These are phyloP conservation scores for Orthosia incerta DNA, from an alignment of 2,888 invertebrate genomes.

Conservation along the genomic window DNA sequence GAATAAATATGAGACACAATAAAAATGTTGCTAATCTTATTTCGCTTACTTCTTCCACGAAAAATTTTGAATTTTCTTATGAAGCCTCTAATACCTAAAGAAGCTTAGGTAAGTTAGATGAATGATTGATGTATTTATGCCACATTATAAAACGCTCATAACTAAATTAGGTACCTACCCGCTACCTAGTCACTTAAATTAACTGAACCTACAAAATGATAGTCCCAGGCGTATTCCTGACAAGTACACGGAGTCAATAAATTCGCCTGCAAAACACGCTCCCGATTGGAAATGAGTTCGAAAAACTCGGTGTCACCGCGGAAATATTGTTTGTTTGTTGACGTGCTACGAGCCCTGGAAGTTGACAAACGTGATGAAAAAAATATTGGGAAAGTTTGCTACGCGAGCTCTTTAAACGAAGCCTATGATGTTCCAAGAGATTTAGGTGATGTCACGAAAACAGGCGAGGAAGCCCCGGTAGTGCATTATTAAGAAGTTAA, in stretches of 20 bases:
- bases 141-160: not conserved
- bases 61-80: not conserved
- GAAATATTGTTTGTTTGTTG: conserved; percentile 86
- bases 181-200: conserved; percentile 51
- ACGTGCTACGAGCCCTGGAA: conserved; percentile 78
- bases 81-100: not conserved
- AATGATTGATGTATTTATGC: not conserved
- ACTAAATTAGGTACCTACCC: not conserved
- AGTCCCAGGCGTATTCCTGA: conserved; percentile 66
- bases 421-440: conserved; percentile 66
- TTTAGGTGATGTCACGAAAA: conserved; percentile 63
- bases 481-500: conserved; percentile 16
- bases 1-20: not conserved
- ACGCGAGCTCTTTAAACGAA: conserved; percentile 75
- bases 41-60: not conserved
- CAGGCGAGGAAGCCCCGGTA: conserved; percentile 43
- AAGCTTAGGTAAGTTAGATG: not conserved
- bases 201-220: conserved; percentile 72
- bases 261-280: conserved; percentile 74
- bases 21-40: not conserved
- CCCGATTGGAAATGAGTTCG: conserved; percentile 84
- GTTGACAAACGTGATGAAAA: conserved; percentile 86
- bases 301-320: conserved; percentile 80
- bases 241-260: conserved; percentile 76
- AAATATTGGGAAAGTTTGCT: conserved; percentile 87